Base-by-base conservation (phyloP, 2,113 vertebrate genomes). In the Mixornis gularis region DNA sequence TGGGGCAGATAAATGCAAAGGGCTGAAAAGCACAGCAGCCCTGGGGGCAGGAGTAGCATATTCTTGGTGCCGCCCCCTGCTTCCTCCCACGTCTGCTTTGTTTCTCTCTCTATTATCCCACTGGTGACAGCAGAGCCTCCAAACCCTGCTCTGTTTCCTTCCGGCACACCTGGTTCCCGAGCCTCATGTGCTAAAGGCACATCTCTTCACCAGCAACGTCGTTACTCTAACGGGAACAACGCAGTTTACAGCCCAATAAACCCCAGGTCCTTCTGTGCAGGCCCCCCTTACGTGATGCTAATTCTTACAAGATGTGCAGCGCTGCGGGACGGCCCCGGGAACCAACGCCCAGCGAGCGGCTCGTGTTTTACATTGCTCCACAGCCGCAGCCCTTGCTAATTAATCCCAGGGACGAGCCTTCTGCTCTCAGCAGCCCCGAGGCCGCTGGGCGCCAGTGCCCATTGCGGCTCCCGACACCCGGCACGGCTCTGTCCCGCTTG, bases 161-260 rank as follows among this genome's bases (percentile, higher is more conserved):
- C 93, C 7, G 7, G 87, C 89, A 46, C 84, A 92, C 94, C 92
- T 92, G 94, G 80, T 30, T 92, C 63, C 69, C 2, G 3, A 93
- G 63, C 59, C 71, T 69, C 17, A 3, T 70, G 82, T 60, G 85
- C 0, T 8, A 84, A 66, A 90, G 78, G 72, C 78, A 36, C 63
- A 70, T 79, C 83, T 86, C 77, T 81, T 36, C 91, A 69, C 93
- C 74, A 70, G 87, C 90, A 41, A 17, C 27, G n/a, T 86, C 44
- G 12, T 85, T 93, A 46, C 56, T 73, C 82, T 92, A 95, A 52
- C 9, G 43, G 91, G 87, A 96, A 95, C 84, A 59, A 58, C 41
- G n/a, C 60, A 26, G 62, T 97, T 96, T 96, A 95, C 91, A 95
- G 79, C 81, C 82, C 93, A 36, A 92, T 96, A 94, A 95, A 93